Base-by-base conservation (phyloP, 1,140 invertebrate species). In the Drosophila nigromelanica region DNA sequence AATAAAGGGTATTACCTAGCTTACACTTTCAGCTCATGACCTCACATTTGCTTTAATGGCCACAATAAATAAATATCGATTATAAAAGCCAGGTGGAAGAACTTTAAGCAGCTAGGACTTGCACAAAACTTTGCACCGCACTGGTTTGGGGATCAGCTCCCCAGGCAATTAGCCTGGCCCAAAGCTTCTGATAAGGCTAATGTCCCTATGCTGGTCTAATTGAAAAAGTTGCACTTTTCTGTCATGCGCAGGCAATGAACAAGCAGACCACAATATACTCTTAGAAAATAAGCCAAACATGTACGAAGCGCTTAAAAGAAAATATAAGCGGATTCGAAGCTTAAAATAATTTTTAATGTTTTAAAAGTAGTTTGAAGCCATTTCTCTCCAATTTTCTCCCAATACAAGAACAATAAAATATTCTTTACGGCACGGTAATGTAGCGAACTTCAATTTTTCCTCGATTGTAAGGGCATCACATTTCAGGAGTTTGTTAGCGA, bases 21-120 rank as follows among this genome's bases (percentile, higher is more conserved):
- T n/a, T 6, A 48, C 14, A 4, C 8, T 35, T 35, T 35, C 5
- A 27, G 27, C 5, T 35, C 33, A n/a, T 47, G 10, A 5, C n/a
- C 39, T 39, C 59, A 40, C 61, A 76, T 70, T 85, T 76, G 60
- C 72, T 79, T 72, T 62, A 83, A 83, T 79, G 59, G 66, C 48
- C 72, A 86, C 39, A 74, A 81, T 80, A 78, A 85, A 86, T 73
- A 85, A 85, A 85, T 85, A 86, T 85, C 77, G 81, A 85, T 86
- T 85, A 77, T 71, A 12, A 52, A 27, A 27, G 47, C 35, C 78
- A 78, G 60, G 78, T 82, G n/a, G 8, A 12, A 50, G 50, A 52
- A 63, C 33, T 42, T 59, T 61, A 54, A 69, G 61, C 45, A 60
- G 75, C 63, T 59, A 59, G 78, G 74, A 79, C 85, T 78, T 76